A percentile compares a stretch with the other conserved stretches of the same genome.
Evolutionary conservation across 2,888 invertebrate species (phyloP).

Genomic region (Psococerastis gibbosa): DNA sequence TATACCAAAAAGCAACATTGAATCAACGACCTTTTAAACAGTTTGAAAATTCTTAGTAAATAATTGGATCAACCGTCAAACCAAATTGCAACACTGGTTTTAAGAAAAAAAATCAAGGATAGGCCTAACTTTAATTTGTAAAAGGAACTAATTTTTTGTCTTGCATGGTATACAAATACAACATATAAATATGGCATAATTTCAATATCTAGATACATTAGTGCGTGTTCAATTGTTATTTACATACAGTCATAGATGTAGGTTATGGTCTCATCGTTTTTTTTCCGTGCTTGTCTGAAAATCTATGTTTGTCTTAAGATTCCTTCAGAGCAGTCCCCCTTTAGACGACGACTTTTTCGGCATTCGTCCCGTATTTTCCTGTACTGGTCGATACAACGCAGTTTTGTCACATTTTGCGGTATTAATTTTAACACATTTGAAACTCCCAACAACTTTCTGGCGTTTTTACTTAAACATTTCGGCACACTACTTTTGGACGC

Average conservation of each 20-base stretch:
- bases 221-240: constrained; percentile 11
- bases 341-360: too few relatives aligned
- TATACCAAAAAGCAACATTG: too few relatives aligned
- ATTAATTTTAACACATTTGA: too few relatives aligned
- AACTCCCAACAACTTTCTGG: too few relatives aligned
- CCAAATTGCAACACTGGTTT: constrained; percentile 23
- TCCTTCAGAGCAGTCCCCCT: too few relatives aligned
- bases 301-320: too few relatives aligned
- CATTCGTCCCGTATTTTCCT: too few relatives aligned
- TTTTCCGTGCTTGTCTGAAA: constrained; percentile 3
- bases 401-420: too few relatives aligned
- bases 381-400: too few relatives aligned
- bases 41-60: neutral
- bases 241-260: constrained; percentile 8
- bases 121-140: constrained; percentile 26
- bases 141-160: constrained; percentile 26
- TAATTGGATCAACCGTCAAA: constrained; percentile 7
- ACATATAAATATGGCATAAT: constrained; percentile 11
- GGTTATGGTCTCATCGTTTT: constrained; percentile 5
- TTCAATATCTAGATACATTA: constrained; percentile 11
- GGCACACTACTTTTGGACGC: constrained; percentile 10
- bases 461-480: neutral
- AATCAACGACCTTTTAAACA: constrained; percentile 6
- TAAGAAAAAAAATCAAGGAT: constrained; percentile 20
- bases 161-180: constrained; percentile 23